These are phyloP conservation scores for Blomia tropicalis DNA, from an alignment of 2,888 invertebrate genomes.

Conservation along the genomic window DNA sequence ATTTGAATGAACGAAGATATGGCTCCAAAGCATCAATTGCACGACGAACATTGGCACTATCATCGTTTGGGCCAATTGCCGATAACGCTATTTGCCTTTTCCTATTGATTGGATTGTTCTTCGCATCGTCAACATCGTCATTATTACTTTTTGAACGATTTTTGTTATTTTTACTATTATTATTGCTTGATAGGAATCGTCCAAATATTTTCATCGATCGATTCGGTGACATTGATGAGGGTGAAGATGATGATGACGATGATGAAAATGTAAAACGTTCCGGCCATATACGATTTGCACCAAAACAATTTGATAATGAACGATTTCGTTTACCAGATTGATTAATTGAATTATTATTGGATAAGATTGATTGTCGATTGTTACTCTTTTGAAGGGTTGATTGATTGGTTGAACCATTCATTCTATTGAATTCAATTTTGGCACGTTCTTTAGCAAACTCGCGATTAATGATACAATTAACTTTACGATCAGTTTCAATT, in stretches of 20 bases:
- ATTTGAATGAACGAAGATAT: conserved; percentile 26
- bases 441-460: too few species aligned
- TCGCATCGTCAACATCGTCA: too few species aligned
- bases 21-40: conserved; percentile 29
- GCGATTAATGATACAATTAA: neutral
- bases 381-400: neutral
- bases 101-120: conserved; percentile 18
- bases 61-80: conserved; percentile 13
- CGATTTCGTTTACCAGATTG: neutral
- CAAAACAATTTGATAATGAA: neutral
- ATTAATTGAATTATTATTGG: neutral
- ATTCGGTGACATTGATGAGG: neutral
- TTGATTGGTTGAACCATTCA: too few species aligned
- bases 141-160: neutral
- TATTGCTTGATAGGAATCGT: neutral
- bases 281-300: neutral
- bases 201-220: too few species aligned
- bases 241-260: conserved; percentile 19
- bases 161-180: neutral
- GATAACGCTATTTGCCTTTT: neutral
- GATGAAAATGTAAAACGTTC: neutral
- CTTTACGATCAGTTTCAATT: neutral
- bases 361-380: neutral
- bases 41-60: conserved; percentile 27
- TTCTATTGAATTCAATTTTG: too few species aligned